Evolutionary conservation across 2,113 vertebrate genomes (phyloP).

Genomic region (Elephas maximus): DNA sequence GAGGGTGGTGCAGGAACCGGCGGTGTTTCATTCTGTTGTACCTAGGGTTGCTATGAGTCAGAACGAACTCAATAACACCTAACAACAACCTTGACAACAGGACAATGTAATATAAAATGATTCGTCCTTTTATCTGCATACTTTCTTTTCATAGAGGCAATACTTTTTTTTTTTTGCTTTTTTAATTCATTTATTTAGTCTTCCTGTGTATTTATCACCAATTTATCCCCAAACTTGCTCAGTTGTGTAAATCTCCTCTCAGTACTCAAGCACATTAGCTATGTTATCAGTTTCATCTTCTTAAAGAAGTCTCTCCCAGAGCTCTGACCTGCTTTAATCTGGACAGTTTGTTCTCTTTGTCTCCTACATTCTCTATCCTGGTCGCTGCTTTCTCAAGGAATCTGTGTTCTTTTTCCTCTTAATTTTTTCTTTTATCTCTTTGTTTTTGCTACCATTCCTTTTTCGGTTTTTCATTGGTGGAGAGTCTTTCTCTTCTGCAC

Average conservation of each 20-base stretch:
- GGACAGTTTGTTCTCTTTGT: background rate
- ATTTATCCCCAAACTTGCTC: background rate
- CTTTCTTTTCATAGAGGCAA: constrained; percentile 38
- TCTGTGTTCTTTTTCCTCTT: background rate
- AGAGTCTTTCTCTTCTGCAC: background rate
- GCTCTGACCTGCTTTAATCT: background rate
- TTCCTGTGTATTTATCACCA: background rate
- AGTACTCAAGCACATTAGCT: too few species aligned
- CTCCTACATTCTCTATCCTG: background rate
- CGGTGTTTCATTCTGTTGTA: too few species aligned
- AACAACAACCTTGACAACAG: background rate
- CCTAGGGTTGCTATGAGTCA: too few species aligned
- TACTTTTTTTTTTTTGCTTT: background rate
- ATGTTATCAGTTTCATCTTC: background rate
- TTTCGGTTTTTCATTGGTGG: background rate
- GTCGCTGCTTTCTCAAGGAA: background rate
- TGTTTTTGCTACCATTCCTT: background rate
- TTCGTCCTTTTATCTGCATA: background rate
- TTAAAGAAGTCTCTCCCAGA: background rate
- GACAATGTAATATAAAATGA: background rate
- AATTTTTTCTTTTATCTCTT: background rate
- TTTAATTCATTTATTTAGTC: background rate
- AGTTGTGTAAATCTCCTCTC: background rate
- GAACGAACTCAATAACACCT: too few species aligned
- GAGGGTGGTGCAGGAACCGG: too few species aligned